Evolutionary conservation across 2,113 vertebrate species (phyloP).

Genomic region (Chionomys nivalis): DNA sequence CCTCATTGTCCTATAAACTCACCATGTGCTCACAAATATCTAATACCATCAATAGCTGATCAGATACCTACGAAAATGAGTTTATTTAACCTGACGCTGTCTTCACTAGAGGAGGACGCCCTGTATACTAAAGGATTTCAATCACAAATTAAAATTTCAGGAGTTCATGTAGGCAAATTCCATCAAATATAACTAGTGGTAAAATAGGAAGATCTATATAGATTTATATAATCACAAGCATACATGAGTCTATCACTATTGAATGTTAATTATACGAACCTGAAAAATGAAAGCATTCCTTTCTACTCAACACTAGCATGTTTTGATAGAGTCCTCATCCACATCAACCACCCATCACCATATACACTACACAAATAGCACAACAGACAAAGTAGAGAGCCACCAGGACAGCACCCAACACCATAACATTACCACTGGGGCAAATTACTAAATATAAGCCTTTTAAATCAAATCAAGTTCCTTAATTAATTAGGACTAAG

Average conservation of each 20-base stretch:
- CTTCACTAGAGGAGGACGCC: not conserved
- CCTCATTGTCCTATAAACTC: not conserved
- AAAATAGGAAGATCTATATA: not conserved
- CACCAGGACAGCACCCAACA: not conserved
- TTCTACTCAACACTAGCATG: not conserved
- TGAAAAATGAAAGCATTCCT: constrained; percentile 10
- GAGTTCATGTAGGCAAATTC: not conserved
- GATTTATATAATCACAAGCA: not conserved
- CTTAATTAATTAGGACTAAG: constrained; percentile 44
- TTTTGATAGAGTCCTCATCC: not conserved
- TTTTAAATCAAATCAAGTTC: constrained; percentile 44
- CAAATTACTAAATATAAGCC: constrained; percentile 27
- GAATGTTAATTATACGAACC: not conserved
- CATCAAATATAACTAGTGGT: not conserved
- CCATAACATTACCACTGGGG: not conserved
- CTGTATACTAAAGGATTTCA: not conserved
- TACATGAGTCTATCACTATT: not conserved
- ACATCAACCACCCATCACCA: not conserved
- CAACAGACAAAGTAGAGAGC: not conserved
- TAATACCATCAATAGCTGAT: constrained; percentile 7
- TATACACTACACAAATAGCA: not conserved
- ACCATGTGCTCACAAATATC: not conserved
- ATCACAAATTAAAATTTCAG: not conserved
- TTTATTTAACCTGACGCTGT: not conserved
- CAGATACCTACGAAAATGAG: not conserved